Evolutionary conservation across 2,797 vertebrate genomes (phyloP).

Genomic region (Acanthurus leucopareius): DNA sequence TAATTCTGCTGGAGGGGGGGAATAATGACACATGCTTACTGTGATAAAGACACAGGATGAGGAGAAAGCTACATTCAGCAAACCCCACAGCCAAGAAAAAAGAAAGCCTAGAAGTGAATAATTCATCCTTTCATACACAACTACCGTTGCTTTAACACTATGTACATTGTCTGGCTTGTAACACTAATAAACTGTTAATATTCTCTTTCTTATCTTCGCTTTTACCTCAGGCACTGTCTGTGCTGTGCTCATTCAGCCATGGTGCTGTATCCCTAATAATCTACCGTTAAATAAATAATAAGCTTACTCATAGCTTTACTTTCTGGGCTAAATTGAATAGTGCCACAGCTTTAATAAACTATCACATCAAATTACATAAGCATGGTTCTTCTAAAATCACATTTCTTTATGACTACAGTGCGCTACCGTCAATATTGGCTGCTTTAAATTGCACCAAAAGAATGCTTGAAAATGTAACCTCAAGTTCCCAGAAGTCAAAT

Average conservation of each 20-base stretch:
- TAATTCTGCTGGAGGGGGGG: not conserved
- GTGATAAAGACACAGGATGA: not conserved
- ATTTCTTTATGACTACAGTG: not conserved
- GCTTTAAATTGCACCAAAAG: conserved; percentile 15
- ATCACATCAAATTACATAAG: conserved; percentile 2
- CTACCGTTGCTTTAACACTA: not conserved
- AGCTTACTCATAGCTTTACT: not conserved
- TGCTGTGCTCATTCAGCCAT: not conserved
- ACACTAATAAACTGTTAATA: not conserved
- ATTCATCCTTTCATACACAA: not conserved
- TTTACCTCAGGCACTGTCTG: not conserved
- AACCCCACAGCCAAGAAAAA: not conserved
- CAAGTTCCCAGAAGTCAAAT: conserved; percentile 12
- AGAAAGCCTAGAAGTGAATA: conserved; percentile 12
- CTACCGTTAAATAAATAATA: not conserved
- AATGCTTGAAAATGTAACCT: conserved; percentile 17
- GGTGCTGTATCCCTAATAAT: not conserved
- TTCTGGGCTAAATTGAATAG: not conserved
- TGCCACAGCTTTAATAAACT: not conserved
- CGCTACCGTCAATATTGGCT: not conserved
- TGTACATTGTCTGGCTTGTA: not conserved
- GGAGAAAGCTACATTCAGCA: not conserved
- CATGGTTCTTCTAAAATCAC: not conserved
- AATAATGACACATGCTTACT: not conserved
- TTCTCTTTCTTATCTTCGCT: not conserved